A percentile compares a stretch with the other conserved stretches of the same genome.
Evolutionary conservation across 2,888 invertebrate species (phyloP).

Genomic region (Emesis furor): DNA sequence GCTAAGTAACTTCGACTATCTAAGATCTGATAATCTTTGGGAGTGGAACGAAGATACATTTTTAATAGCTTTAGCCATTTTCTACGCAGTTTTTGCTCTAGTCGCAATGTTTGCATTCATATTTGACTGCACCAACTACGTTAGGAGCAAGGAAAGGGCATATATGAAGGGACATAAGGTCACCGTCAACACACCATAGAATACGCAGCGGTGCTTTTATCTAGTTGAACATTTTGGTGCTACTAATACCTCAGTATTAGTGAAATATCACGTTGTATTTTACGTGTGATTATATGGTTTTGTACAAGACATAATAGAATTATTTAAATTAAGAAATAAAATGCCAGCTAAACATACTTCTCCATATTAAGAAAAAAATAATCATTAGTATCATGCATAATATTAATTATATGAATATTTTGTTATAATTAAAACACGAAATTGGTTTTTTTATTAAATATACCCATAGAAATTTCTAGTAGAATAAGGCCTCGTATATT

Average conservation of each 20-base stretch:
- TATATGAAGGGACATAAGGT: conserved; percentile 90
- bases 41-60: conserved; percentile 91
- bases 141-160: conserved; percentile 89
- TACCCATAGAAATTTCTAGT: not conserved
- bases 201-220: conserved; percentile 40
- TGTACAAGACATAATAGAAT: not conserved
- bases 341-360: not conserved
- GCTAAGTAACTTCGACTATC: conserved; percentile 89
- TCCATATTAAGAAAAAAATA: not conserved
- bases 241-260: conserved; percentile 51
- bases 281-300: not conserved
- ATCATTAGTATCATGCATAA: not conserved
- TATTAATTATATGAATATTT: not conserved
- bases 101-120: conserved; percentile 93
- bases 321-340: not conserved
- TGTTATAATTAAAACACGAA: not conserved
- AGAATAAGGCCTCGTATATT: not conserved
- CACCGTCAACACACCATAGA: conserved; percentile 92
- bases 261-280: not conserved
- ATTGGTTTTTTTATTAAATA: not conserved
- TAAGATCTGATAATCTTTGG: conserved; percentile 86
- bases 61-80: conserved; percentile 92
- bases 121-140: conserved; percentile 91
- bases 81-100: conserved; percentile 93
- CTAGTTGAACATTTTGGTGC: conserved; percentile 49